A percentile compares a stretch with the other conserved stretches of the same genome.
phyloP scores from a whole-genome alignment of 2,888 invertebrate species.

The Amphipoea oculea region DNA sequence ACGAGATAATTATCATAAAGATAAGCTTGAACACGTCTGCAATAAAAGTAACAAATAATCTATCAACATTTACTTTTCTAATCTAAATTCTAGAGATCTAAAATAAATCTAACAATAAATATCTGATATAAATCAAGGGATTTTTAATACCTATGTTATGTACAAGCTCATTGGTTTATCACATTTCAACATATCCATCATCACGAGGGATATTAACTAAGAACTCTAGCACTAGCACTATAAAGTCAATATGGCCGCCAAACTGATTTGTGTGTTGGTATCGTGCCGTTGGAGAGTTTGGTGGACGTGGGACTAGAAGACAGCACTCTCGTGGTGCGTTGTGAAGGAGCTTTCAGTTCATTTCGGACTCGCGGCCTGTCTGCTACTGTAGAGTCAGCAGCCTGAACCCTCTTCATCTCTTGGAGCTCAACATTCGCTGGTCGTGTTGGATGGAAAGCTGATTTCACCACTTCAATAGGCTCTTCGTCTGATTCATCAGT shows the following conservation, averaged over 20 bases:
- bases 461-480: conserved; percentile 94
- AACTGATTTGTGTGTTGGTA: conserved; percentile 92
- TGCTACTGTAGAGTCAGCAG: conserved; percentile 91
- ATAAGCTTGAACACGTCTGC: conserved; percentile 86
- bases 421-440: conserved; percentile 91
- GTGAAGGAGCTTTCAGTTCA: conserved; percentile 92
- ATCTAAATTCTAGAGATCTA: conserved; percentile 73
- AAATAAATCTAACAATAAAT: conserved; percentile 83
- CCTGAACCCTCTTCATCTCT: conserved; percentile 89
- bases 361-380: conserved; percentile 86
- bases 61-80: conserved; percentile 78
- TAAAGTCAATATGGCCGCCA: conserved; percentile 93
- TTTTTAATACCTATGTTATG: conserved; percentile 82
- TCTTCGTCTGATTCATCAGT: conserved; percentile 93
- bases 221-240: conserved; percentile 71
- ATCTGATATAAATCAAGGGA: conserved; percentile 81
- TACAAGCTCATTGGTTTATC: conserved; percentile 90
- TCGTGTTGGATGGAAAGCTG: conserved; percentile 93
- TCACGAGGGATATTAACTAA: conserved; percentile 73
- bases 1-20: conserved; percentile 69
- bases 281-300: conserved; percentile 90
- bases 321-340: conserved; percentile 85
- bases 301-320: conserved; percentile 90
- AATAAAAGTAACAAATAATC: conserved; percentile 82
- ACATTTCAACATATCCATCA: conserved; percentile 84